phyloP scores from a whole-genome alignment of 2,113 vertebrate species.

The Tonatia bakeri region DNA sequence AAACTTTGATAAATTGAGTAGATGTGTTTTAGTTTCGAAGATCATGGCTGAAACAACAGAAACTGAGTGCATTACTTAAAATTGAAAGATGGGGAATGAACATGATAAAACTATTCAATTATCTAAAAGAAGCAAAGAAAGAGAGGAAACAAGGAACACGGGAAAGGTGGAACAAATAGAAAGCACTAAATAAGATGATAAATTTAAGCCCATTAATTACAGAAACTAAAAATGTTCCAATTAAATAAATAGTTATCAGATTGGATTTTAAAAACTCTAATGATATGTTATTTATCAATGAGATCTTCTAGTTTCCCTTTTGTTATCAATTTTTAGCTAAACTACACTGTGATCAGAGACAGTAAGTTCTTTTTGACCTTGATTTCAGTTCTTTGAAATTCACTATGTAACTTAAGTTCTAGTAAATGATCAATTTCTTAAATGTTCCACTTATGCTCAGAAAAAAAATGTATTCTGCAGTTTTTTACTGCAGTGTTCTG shows the following conservation, averaged over 20 bases:
- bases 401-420: not conserved
- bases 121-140: not conserved
- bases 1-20: not conserved
- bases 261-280: not conserved
- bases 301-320: not conserved
- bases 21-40: not conserved
- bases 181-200: not conserved
- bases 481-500: not conserved
- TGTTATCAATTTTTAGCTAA: not conserved
- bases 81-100: not conserved
- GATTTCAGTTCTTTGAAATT: conserved; percentile 7
- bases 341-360: not conserved
- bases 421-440: not conserved
- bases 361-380: not conserved
- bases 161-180: not conserved
- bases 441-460: not conserved
- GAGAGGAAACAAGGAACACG: not conserved
- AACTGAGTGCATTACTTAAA: not conserved
- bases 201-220: not conserved
- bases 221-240: not conserved
- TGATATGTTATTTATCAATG: not conserved
- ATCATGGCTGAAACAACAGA: not conserved
- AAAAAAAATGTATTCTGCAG: not conserved
- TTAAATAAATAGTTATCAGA: not conserved
- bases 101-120: conserved; percentile 16